Evolutionary conservation across 2,797 vertebrate genomes (phyloP), one percentile per base, ranked within the genome.

Genomic region (Crypturellus tataupa): DNA sequence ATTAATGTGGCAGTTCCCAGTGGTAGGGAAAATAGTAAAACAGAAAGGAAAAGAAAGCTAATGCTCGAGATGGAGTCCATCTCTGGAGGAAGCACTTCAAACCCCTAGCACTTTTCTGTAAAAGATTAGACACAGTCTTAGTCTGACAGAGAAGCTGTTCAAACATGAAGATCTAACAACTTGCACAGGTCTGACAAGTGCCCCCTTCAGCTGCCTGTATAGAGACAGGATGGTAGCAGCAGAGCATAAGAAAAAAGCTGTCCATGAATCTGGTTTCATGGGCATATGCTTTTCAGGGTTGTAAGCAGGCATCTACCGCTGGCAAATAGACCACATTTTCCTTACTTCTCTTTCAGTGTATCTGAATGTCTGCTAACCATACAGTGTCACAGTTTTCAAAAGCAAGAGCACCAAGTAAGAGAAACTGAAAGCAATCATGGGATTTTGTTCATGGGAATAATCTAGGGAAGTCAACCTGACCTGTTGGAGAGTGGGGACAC

Each of bases 151-250:
- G 24, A 83, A 10, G 3, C 14, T 85, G 29, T 10, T 53, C 21
- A 44, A 47, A 46, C 10, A 18, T 29, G 25, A 60, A 27, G 23
- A 83, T 27, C 24, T 58, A 73, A 10, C n/a, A 33, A 46, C 18
- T 79, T 51, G 31, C 24, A 58, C 6, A 37, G 56, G 37, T 55
- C 53, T 68, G 53, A 17, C 10, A 88, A 60, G 31, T 53, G n/a
- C 31, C 53, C 27, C 16, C 21, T 75, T 75, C 24, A 58, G 21
- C 21, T 35, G 16, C 17, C 58, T 83, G 17, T 87, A 39, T 21
- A 73, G 37, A 89, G 18, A 9, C 8, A 13, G 8, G 12, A 10
- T 37, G 27, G 15, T 0, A 0, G 33, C 1, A 12, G 19, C 21
- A 35, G 13, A 82, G 21, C 5, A 20, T 58, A 47, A 71, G 81